A percentile compares a stretch with the other conserved stretches of the same genome.
phyloP scores from a whole-genome alignment of 2,113 vertebrate species.

The Herpailurus yagouaroundi region DNA sequence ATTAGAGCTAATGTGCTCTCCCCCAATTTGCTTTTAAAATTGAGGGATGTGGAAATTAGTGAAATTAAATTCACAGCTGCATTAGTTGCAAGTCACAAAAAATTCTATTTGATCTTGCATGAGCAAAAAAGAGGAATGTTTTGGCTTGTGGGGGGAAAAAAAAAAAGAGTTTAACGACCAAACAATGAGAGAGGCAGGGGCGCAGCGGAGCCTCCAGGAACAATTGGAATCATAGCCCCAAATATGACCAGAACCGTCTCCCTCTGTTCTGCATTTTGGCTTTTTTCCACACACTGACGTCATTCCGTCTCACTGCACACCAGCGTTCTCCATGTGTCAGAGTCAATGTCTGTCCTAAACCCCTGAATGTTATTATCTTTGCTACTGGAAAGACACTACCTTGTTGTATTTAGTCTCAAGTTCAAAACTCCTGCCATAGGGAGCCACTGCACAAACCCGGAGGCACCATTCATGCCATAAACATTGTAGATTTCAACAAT shows the following conservation, averaged over 20 bases:
- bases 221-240: background rate
- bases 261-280: background rate
- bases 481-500: background rate
- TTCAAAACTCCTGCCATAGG: background rate
- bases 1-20: constrained; percentile 67
- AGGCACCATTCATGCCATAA: background rate
- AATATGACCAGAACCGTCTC: background rate
- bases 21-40: constrained; percentile 70
- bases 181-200: background rate
- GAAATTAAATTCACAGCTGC: constrained; percentile 76
- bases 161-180: background rate
- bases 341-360: background rate
- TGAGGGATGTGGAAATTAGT: constrained; percentile 73
- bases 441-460: background rate
- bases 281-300: background rate
- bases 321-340: background rate
- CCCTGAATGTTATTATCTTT: background rate
- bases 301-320: background rate
- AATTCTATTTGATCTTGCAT: constrained; percentile 52
- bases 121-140: constrained; percentile 57
- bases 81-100: constrained; percentile 66
- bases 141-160: background rate
- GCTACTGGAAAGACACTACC: background rate
- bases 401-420: background rate
- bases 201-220: background rate